A percentile compares a stretch with the other conserved stretches of the same genome.
These are phyloP conservation scores for Tenthredo distinguenda DNA, from an alignment of 2,888 invertebrate genomes.

Conservation along the genomic window DNA sequence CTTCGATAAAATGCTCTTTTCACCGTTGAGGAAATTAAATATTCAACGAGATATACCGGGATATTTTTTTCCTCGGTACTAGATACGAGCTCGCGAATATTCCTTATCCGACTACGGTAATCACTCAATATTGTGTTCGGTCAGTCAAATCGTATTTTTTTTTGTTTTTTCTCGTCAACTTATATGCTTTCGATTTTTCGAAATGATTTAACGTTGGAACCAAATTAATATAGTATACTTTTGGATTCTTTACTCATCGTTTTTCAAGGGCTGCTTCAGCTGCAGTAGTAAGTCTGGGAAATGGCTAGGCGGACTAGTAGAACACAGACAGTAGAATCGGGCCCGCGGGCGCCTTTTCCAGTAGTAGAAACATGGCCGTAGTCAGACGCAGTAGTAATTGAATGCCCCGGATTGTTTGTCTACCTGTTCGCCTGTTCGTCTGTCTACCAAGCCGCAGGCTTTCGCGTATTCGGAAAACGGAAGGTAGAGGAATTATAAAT, in stretches of 20 bases:
- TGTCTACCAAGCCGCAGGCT: constrained; percentile 1
- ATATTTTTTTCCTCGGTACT: not conserved
- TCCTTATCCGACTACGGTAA: not conserved
- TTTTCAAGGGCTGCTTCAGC: not conserved
- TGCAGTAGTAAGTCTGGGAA: not conserved
- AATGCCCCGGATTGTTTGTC: constrained; percentile 25
- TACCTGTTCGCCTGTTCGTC: constrained; percentile 1
- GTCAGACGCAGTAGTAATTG: constrained; percentile 35
- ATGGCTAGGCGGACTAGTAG: not conserved
- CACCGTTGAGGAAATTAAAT: constrained; percentile 7
- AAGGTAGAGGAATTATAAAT: not conserved
- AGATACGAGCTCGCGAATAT: not conserved
- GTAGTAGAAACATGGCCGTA: constrained; percentile 7
- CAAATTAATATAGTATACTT: not conserved
- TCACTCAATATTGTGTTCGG: not conserved
- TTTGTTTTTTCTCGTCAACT: not conserved
- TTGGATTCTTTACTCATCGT: not conserved
- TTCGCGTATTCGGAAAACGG: not conserved
- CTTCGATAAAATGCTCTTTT: not conserved
- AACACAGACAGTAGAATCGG: constrained; percentile 15
- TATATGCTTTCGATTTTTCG: not conserved
- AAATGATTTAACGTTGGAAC: not conserved
- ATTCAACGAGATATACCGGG: not conserved
- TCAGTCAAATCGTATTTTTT: not conserved
- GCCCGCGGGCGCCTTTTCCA: constrained; percentile 18